These are phyloP conservation scores for Sinocyclocheilus rhinocerous DNA, from an alignment of 2,113 vertebrate genomes.

Conservation along the genomic window DNA sequence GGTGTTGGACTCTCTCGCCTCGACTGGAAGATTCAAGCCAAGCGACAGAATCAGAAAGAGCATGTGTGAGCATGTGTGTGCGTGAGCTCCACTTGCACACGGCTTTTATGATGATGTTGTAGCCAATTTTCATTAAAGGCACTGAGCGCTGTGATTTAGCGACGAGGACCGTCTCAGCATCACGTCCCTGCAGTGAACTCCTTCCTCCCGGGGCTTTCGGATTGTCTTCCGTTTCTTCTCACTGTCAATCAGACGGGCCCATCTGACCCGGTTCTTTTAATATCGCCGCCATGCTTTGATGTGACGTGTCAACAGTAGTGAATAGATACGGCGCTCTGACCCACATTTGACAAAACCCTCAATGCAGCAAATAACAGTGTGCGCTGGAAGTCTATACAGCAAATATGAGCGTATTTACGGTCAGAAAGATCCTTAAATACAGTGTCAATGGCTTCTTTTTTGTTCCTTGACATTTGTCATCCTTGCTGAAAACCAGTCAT, in stretches of 20 bases:
- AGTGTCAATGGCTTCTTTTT: slow-evolving; percentile 1
- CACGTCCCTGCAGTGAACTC: slow-evolving; percentile 40
- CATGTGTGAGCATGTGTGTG: slow-evolving; percentile 27
- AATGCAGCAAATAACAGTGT: slow-evolving; percentile 40
- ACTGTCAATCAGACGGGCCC: slow-evolving; percentile 52
- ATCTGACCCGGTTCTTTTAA: slow-evolving; percentile 49
- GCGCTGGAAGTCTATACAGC: slow-evolving; percentile 31
- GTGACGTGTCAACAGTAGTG: slow-evolving; percentile 56
- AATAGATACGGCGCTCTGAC: slow-evolving; percentile 51
- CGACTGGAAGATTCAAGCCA: slow-evolving; percentile 54
- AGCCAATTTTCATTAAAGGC: slow-evolving; percentile 58
- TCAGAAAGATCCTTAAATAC: neutral
- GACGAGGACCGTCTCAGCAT: slow-evolving; percentile 11
- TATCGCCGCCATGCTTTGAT: slow-evolving; percentile 56
- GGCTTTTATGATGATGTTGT: slow-evolving; percentile 54
- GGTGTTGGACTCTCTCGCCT: slow-evolving; percentile 71
- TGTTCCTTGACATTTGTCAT: neutral
- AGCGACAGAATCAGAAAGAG: slow-evolving; percentile 45
- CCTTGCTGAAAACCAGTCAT: neutral
- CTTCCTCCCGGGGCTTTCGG: slow-evolving; percentile 37
- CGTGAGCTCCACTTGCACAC: slow-evolving; percentile 21
- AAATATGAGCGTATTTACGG: neutral
- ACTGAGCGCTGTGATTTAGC: slow-evolving; percentile 52
- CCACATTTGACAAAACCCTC: slow-evolving; percentile 54
- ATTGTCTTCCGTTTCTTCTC: slow-evolving; percentile 44